Evolutionary conservation across 2,888 invertebrate genomes (phyloP).

Genomic region (Sarcophaga carnaria): DNA sequence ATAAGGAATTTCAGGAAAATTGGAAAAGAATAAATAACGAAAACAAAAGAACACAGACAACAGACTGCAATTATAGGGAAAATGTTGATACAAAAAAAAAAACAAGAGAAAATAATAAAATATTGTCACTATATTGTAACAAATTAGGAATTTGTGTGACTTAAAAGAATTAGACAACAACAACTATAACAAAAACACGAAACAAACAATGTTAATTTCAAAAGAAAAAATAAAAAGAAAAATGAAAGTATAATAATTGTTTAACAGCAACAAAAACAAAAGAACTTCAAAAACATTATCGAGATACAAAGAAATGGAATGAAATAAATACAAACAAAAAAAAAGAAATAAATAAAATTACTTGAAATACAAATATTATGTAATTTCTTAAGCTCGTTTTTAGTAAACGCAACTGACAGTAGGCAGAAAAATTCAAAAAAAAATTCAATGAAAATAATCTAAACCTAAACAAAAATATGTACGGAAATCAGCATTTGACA

Average conservation of each 20-base stretch:
- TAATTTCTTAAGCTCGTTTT: background rate
- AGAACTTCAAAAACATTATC: no score
- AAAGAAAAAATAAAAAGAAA: background rate
- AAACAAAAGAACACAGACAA: no score
- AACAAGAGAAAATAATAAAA: slow-evolving; percentile 57
- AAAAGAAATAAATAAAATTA: slow-evolving; percentile 8
- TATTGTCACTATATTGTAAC: slow-evolving; percentile 60
- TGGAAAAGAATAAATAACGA: background rate
- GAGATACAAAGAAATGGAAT: no score
- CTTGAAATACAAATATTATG: slow-evolving; percentile 22
- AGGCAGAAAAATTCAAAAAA: background rate
- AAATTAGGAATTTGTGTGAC: slow-evolving; percentile 66
- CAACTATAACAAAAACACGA: background rate
- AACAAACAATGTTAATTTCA: background rate
- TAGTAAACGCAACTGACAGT: background rate
- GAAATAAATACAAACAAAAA: background rate
- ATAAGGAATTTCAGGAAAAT: slow-evolving; percentile 8
- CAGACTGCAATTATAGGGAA: slow-evolving; percentile 1
- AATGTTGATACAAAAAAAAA: slow-evolving; percentile 28
- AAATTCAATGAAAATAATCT: background rate
- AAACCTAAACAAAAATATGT: background rate
- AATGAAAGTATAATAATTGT: slow-evolving; percentile 7
- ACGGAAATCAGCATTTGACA: background rate
- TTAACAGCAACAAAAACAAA: background rate
- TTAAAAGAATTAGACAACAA: slow-evolving; percentile 47